Percentiles rank a stretch among this genome's conserved stretches.
phyloP scores from a whole-genome alignment of 2,113 vertebrate species.

The Oreotragus oreotragus region DNA sequence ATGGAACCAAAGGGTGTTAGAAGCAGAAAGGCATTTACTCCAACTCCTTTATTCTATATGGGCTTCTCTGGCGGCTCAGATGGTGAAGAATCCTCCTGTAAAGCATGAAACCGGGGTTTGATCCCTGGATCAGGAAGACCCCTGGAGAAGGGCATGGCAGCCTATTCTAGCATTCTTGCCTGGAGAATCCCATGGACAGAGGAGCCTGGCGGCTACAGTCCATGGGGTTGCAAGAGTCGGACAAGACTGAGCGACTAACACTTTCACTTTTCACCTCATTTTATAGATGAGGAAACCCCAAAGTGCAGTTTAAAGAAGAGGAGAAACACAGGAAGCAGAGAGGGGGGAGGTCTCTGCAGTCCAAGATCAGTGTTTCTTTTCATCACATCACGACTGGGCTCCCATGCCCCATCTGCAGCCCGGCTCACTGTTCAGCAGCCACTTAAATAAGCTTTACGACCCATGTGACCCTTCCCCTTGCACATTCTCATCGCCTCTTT shows the following conservation, averaged over 20 bases:
- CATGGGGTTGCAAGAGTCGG: background rate
- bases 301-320: background rate
- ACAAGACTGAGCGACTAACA: background rate
- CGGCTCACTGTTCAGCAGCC: too few relatives aligned
- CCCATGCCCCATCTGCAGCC: accelerated
- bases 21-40: background rate
- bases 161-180: background rate
- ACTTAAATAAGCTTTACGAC: background rate
- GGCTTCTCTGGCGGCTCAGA: background rate
- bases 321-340: background rate
- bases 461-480: accelerated
- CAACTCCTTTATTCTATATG: background rate
- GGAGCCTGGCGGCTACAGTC: too few relatives aligned
- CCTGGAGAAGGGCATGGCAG: background rate
- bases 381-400: accelerated
- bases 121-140: background rate
- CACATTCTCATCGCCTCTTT: accelerated
- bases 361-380: accelerated
- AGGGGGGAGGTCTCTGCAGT: background rate
- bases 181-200: too few relatives aligned
- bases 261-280: background rate
- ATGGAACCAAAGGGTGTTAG: background rate
- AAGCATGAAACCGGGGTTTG: background rate
- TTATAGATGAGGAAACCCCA: background rate
- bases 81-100: background rate